Evolutionary conservation across 2,113 vertebrate species (phyloP).

Genomic region (Thamnaconus septentrionalis): DNA sequence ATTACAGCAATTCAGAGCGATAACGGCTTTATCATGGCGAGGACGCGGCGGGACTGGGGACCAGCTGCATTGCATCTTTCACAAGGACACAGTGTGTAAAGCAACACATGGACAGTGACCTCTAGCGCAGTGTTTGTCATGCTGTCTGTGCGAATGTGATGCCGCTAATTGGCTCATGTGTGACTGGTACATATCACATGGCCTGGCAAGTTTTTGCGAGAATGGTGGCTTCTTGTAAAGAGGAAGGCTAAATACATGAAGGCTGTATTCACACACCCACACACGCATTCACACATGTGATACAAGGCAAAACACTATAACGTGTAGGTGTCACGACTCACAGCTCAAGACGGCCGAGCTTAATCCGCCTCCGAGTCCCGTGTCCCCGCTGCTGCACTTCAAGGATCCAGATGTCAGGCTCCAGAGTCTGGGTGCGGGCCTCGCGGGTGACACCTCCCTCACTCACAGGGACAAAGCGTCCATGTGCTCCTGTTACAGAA

Average conservation of each 20-base stretch:
- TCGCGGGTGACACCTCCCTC: slow-evolving; percentile 75
- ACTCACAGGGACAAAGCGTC: slow-evolving; percentile 77
- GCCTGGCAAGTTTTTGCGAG: neutral
- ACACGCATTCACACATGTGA: too few species aligned
- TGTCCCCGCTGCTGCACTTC: slow-evolving; percentile 85
- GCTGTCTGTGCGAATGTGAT: neutral
- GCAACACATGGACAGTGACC: slow-evolving; percentile 13
- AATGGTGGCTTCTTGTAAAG: slow-evolving; percentile 5
- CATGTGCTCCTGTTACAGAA: slow-evolving; percentile 83
- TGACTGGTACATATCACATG: slow-evolving; percentile 24
- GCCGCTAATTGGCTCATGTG: neutral
- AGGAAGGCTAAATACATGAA: neutral
- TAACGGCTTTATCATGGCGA: slow-evolving; percentile 15
- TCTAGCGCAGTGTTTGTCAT: slow-evolving; percentile 9
- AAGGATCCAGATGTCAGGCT: slow-evolving; percentile 86
- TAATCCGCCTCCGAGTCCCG: slow-evolving; percentile 78
- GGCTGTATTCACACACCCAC: neutral
- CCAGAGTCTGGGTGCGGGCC: slow-evolving; percentile 89
- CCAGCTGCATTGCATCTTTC: neutral
- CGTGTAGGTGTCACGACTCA: slow-evolving; percentile 68
- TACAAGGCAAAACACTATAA: neutral
- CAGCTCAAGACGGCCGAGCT: slow-evolving; percentile 77
- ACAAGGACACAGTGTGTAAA: slow-evolving; percentile 38
- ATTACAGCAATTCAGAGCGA: slow-evolving; percentile 9
- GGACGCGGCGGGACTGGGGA: slow-evolving; percentile 3